These are phyloP conservation scores for Aplysina aerophoba DNA, from an alignment of 37 sponge, comb jelly and placozoan genomes.

Conservation along the genomic window DNA sequence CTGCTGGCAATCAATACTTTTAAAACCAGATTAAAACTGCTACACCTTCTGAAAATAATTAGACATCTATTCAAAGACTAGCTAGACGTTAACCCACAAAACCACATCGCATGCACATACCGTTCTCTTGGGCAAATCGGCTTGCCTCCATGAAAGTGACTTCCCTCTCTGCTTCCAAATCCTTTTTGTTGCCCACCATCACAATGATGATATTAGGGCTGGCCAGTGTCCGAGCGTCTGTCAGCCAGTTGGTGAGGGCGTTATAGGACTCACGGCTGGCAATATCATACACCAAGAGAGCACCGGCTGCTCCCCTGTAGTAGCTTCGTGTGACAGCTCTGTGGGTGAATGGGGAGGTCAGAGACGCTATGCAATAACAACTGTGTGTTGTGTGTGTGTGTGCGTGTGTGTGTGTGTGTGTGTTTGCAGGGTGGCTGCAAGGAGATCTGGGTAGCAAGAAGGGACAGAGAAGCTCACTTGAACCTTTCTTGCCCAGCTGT, in stretches of 20 bases:
- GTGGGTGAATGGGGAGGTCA: not conserved
- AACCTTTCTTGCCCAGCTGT: conserved; percentile 99
- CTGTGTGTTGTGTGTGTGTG: no score
- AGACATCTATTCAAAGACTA: not conserved
- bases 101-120: conserved; percentile 50
- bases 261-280: conserved; percentile 97
- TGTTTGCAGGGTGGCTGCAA: no score
- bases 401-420: no score
- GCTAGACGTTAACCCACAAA: not conserved
- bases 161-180: conserved; percentile 92
- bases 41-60: not conserved
- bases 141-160: conserved; percentile 99
- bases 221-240: conserved; percentile 97
- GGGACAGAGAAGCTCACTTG: conserved; percentile 39
- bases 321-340: conserved; percentile 96
- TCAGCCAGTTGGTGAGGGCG: conserved; percentile 95
- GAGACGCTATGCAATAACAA: no score
- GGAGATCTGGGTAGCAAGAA: no score
- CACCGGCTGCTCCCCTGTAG: conserved; percentile 99
- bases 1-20: no score
- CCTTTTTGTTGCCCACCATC: conserved; percentile 98
- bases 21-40: no score
- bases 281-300: conserved; percentile 98
- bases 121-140: conserved; percentile 99
- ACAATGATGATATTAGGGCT: conserved; percentile 98